These are phyloP conservation scores for Pangasius djambal DNA, from an alignment of 2,797 vertebrate genomes.

Conservation along the genomic window DNA sequence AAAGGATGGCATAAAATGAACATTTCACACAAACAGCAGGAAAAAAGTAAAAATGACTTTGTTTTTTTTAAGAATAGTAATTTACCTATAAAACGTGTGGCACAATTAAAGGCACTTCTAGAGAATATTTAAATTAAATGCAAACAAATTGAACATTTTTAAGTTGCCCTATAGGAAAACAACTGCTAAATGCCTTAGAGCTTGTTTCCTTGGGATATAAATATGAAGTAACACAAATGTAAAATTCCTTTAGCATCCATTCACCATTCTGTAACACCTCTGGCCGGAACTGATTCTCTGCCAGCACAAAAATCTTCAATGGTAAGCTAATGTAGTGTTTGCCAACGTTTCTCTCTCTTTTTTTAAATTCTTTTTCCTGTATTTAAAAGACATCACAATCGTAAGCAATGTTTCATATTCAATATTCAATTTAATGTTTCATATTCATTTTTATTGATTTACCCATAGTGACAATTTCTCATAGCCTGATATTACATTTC, in stretches of 20 bases:
- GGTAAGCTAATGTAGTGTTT: not conserved
- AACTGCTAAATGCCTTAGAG: not conserved
- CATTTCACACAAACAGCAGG: not conserved
- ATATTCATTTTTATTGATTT: constrained; percentile 1
- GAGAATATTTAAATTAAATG: not conserved
- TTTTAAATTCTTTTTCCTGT: not conserved
- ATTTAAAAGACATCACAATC: not conserved
- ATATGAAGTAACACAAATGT: not conserved
- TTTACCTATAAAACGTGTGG: not conserved
- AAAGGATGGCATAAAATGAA: not conserved
- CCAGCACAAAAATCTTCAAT: not conserved
- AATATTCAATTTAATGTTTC: not conserved
- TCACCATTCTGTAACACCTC: not conserved
- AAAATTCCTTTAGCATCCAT: not conserved
- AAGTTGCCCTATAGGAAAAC: not conserved
- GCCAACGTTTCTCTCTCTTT: not conserved
- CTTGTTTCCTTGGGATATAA: not conserved
- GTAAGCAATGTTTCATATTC: not conserved
- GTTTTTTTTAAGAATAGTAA: not conserved
- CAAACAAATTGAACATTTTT: not conserved
- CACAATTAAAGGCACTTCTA: not conserved
- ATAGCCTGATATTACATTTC: not conserved
- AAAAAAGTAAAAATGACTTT: not conserved
- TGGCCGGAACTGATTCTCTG: not conserved
- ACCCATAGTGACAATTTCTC: not conserved